A percentile compares a stretch with the other conserved stretches of the same genome.
Conservation (phyloP, 2,113 vertebrate genomes). For the Steatornis caripensis region DNA sequence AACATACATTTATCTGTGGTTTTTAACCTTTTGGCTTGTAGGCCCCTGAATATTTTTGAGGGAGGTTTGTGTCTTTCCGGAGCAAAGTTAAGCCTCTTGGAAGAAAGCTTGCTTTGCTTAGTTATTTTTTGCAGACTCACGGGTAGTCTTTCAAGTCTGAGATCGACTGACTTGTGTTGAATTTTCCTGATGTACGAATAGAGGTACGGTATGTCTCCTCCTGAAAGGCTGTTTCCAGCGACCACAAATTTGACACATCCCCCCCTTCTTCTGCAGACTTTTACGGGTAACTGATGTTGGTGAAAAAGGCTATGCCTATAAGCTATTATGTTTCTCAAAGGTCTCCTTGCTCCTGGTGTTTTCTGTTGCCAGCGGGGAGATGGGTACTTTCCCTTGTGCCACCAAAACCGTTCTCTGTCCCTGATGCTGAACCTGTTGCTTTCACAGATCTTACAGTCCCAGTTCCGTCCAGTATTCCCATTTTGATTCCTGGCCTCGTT, state of each 20-base stretch:
- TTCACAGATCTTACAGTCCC: background rate
- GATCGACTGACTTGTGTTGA: background rate
- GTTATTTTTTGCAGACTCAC: background rate
- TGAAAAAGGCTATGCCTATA: background rate
- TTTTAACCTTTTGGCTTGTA: background rate
- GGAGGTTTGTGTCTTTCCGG: background rate
- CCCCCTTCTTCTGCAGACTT: background rate
- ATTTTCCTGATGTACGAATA: background rate
- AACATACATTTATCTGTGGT: background rate
- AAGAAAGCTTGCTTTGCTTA: background rate
- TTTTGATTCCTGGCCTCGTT: background rate
- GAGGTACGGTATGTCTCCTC: background rate
- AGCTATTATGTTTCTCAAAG: background rate
- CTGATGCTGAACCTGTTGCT: background rate
- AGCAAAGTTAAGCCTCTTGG: background rate
- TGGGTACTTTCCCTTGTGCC: background rate
- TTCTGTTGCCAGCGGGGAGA: background rate
- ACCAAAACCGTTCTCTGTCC: background rate
- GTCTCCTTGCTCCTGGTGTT: background rate
- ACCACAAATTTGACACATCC: background rate
- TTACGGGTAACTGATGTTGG: background rate
- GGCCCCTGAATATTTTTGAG: background rate
- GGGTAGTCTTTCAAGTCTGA: background rate
- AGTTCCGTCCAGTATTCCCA: background rate
- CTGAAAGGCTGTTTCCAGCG: background rate